Base-by-base conservation (phyloP, 2,888 invertebrate genomes). In the Drosophila merina region DNA sequence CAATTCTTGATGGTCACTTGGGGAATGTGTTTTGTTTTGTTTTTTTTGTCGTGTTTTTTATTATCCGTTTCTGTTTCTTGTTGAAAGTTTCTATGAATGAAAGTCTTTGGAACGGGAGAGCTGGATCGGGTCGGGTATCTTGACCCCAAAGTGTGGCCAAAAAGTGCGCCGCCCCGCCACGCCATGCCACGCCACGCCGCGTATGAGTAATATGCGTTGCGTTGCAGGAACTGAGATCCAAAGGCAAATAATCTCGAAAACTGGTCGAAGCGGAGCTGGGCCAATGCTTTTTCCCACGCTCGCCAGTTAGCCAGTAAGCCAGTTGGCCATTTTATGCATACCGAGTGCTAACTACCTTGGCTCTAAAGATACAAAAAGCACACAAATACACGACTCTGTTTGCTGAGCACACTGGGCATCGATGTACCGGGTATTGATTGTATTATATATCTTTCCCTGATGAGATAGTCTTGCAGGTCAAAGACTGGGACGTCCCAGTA, bases 11-110 rank as follows among this genome's bases (percentile, higher is more conserved):
- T 76, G 69, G 75, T 66, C 72, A 74, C 51, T 72, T 63, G 49
- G 40, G 40, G 40, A 20, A 42, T 48, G 30, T 47, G 26, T 49
- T 20, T 20, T 50, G 57, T 42, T 42, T 20, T 3, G 25, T 33
- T 7, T 33, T 45, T 47, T 25, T 50, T 31, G 28, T 33, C 40
- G 8, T 38, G 10, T 10, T 38, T 38, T 3, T 38, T n/a, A n/a
- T 38, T 20, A 20, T 38, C 5, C n/a, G n/a, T n/a, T 44, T 28
- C 26, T 14, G n/a, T 68, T 66, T 57, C 51, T 57, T 79, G 72
- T 86, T 81, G 82, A 82, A 82, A 86, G 87, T 82, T 86, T 87
- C 87, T 75, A 86, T 82, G 87, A 82, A 82, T 82, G 82, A 82
- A 82, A 82, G 82, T 86, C 85, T 66, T 59, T 47, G 28, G 71